phyloP scores from a whole-genome alignment of 2,113 vertebrate genomes.

The Barbus barbus region DNA sequence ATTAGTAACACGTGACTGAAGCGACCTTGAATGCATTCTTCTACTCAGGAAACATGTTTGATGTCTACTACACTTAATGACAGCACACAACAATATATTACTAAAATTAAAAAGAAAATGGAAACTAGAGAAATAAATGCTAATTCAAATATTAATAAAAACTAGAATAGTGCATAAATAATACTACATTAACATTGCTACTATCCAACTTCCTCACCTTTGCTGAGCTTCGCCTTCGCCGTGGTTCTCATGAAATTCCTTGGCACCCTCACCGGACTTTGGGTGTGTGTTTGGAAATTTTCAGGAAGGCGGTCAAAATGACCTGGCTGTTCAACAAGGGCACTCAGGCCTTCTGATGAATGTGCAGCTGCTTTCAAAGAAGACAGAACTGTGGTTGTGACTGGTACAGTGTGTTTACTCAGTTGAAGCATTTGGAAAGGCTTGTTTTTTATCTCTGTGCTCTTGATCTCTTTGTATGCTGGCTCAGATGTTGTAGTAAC shows the following conservation, averaged over 20 bases:
- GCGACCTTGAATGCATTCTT: too few relatives aligned
- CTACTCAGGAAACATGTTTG: not conserved
- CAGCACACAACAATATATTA: not conserved
- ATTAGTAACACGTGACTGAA: constrained; percentile 6
- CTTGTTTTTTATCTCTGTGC: not conserved
- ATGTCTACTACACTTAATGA: not conserved
- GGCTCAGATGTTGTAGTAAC: not conserved
- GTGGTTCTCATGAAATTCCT: constrained; percentile 4
- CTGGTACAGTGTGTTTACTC: constrained; percentile 6
- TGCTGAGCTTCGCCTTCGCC: not conserved
- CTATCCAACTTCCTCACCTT: constrained; percentile 29
- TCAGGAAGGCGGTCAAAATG: constrained; percentile 8
- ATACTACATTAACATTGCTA: not conserved
- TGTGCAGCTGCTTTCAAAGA: not conserved
- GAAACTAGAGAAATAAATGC: not conserved
- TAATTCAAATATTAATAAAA: not conserved
- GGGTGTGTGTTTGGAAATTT: constrained; percentile 18
- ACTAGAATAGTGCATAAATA: not conserved
- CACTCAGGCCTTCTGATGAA: not conserved
- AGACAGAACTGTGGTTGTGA: not conserved
- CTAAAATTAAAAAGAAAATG: not conserved
- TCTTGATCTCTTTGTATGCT: not conserved
- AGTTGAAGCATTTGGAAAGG: constrained; percentile 1
- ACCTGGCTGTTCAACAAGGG: not conserved
- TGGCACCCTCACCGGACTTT: not conserved